phyloP scores from a whole-genome alignment of 64 coral and sea anemone genomes.

The Platygyra sinensis region DNA sequence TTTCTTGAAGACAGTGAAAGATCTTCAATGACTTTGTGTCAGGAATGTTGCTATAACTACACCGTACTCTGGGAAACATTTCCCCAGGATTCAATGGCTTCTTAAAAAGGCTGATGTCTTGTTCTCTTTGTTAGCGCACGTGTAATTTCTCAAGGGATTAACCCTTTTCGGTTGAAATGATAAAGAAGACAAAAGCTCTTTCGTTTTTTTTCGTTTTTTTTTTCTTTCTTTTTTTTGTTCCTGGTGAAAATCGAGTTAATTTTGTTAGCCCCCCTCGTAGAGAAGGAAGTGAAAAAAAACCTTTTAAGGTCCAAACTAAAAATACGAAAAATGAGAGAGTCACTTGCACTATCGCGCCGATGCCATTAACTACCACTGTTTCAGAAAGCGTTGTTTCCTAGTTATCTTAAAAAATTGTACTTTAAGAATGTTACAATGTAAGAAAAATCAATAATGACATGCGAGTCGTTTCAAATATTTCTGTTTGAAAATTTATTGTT shows the following conservation, averaged over 20 bases:
- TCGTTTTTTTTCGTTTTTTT: no score
- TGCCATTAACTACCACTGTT: neutral
- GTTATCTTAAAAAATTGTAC: neutral
- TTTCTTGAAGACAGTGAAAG: neutral
- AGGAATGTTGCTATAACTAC: neutral
- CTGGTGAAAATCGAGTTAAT: no score
- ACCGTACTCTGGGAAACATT: neutral
- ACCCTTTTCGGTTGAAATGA: no score
- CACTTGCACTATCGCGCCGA: no score
- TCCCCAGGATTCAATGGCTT: slow-evolving; percentile 1
- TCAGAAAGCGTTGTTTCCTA: neutral
- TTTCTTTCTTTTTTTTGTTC: no score
- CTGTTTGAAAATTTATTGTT: neutral
- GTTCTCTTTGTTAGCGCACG: neutral
- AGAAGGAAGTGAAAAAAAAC: no score
- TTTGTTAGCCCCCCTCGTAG: no score
- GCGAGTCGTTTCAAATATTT: no score
- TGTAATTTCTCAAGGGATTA: slow-evolving; percentile 11
- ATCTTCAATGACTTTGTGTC: neutral
- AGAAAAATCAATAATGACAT: neutral
- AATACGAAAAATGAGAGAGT: no score
- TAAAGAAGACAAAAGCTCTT: no score
- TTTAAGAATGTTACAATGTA: neutral
- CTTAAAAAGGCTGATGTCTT: neutral
- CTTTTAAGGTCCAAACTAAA: no score